Percentiles rank a stretch among this genome's conserved stretches.
These are phyloP conservation scores for Rhodophaea formosa DNA, from an alignment of 2,888 invertebrate species.

Conservation along the genomic window DNA sequence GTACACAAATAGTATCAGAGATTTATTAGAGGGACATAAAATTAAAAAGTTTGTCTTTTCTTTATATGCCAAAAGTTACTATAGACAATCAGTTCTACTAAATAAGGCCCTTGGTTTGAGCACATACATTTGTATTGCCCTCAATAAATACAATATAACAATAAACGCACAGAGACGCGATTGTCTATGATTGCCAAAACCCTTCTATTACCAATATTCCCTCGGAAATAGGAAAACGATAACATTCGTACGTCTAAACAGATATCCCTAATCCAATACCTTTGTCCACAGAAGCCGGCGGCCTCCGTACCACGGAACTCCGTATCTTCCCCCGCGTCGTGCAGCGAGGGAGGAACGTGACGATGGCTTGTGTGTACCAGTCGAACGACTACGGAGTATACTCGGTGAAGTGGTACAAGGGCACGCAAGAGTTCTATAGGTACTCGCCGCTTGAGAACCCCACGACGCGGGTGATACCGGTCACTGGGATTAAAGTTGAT, in stretches of 20 bases:
- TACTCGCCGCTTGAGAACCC: conserved; percentile 88
- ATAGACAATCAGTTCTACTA: too few species aligned
- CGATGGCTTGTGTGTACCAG: conserved; percentile 88
- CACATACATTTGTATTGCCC: too few species aligned
- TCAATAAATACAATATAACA: too few species aligned
- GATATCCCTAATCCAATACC: conserved; percentile 5
- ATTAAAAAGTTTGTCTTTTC: too few species aligned
- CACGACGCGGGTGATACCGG: conserved; percentile 86
- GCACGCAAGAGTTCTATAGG: conserved; percentile 90
- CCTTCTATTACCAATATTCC: background rate
- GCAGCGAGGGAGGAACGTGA: conserved; percentile 85
- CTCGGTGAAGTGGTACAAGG: conserved; percentile 93
- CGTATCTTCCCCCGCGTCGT: conserved; percentile 87
- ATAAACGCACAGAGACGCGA: too few species aligned
- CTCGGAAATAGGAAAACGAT: conserved; percentile 50
- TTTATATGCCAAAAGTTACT: too few species aligned
- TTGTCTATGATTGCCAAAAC: too few species aligned
- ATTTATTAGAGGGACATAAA: too few species aligned
- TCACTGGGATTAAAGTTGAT: conserved; percentile 88
- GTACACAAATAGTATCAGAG: too few species aligned
- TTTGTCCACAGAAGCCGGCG: conserved; percentile 79
- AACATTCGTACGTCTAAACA: conserved; percentile 1
- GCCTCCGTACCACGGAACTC: conserved; percentile 87
- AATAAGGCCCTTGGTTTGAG: too few species aligned
- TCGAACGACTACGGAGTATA: conserved; percentile 88